These are phyloP conservation scores for Rhynchophorus ferrugineus DNA, from an alignment of 1,140 invertebrate species.

Conservation along the genomic window DNA sequence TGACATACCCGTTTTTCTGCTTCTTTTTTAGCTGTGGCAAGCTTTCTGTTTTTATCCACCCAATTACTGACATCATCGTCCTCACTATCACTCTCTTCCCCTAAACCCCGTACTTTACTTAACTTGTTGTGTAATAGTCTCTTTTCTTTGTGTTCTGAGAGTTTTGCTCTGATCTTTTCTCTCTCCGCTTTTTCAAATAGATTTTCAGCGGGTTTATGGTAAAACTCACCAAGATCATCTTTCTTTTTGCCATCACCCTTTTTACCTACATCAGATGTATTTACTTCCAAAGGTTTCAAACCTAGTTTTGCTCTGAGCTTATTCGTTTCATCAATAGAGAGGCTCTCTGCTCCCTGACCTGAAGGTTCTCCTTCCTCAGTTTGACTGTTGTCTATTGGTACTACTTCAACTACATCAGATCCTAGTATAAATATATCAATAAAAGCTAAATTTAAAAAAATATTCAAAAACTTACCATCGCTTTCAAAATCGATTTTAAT, in stretches of 20 bases:
- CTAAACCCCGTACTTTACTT: constrained; percentile 58
- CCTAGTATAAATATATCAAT: constrained; percentile 20
- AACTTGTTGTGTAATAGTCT: constrained; percentile 70
- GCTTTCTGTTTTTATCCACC: constrained; percentile 73
- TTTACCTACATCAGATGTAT: constrained; percentile 37
- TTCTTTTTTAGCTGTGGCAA: constrained; percentile 74
- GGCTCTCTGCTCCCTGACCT: constrained; percentile 44
- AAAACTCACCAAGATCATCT: constrained; percentile 81
- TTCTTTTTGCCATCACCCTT: constrained; percentile 51
- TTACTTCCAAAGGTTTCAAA: constrained; percentile 81
- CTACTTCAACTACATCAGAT: constrained; percentile 38
- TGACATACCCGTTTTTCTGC: constrained; percentile 72
- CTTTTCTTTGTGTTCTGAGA: constrained; percentile 71
- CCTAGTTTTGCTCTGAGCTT: constrained; percentile 86
- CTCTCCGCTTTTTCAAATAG: constrained; percentile 63
- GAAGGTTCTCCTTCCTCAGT: not conserved
- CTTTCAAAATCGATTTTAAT: constrained; percentile 46
- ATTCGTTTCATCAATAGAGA: constrained; percentile 89
- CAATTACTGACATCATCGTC: constrained; percentile 67
- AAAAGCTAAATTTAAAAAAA: constrained; percentile 9
- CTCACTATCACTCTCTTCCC: constrained; percentile 59
- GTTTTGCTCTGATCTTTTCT: constrained; percentile 78
- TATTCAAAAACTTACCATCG: constrained; percentile 43
- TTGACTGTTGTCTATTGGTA: constrained; percentile 16
- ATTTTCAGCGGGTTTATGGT: constrained; percentile 87